Evolutionary conservation across 2,797 vertebrate genomes (phyloP).

Genomic region (Acipenser oxyrinchus): DNA sequence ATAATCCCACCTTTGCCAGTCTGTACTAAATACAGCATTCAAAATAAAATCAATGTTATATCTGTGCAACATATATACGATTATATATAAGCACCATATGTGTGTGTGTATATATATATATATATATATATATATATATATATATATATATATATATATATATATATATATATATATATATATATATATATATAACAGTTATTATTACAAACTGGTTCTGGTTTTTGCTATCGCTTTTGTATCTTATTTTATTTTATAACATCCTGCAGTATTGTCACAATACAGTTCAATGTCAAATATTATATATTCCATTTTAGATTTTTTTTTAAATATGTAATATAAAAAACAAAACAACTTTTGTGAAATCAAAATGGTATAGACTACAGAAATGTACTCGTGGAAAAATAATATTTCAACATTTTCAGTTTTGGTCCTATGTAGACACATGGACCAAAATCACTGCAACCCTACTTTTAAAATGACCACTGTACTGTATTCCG

Average conservation of each 20-base stretch:
- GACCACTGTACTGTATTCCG: too few relatives aligned
- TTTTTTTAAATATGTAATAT: too few relatives aligned
- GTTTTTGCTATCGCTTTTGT: too few relatives aligned
- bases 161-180: slow-evolving; percentile 8
- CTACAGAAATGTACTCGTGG: not conserved
- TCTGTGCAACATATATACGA: not conserved
- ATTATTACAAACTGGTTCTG: not conserved
- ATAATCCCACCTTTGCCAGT: too few relatives aligned
- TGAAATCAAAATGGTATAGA: not conserved
- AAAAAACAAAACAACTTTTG: too few relatives aligned
- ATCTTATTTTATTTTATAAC: too few relatives aligned
- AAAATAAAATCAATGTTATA: not conserved
- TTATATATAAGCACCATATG: not conserved
- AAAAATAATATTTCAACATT: too few relatives aligned
- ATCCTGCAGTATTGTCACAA: not conserved
- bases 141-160: slow-evolving; percentile 8
- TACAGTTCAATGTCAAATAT: not conserved
- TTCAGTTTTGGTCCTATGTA: too few relatives aligned
- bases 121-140: slow-evolving; percentile 10
- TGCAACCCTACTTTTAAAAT: too few relatives aligned
- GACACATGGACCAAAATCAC: too few relatives aligned
- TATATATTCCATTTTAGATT: too few relatives aligned
- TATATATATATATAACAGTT: slow-evolving; percentile 1
- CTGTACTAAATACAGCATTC: not conserved
- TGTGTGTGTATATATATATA: slow-evolving; percentile 1